These are phyloP conservation scores for Aphyosemion australe DNA, from an alignment of 2,113 vertebrate genomes.

Conservation along the genomic window DNA sequence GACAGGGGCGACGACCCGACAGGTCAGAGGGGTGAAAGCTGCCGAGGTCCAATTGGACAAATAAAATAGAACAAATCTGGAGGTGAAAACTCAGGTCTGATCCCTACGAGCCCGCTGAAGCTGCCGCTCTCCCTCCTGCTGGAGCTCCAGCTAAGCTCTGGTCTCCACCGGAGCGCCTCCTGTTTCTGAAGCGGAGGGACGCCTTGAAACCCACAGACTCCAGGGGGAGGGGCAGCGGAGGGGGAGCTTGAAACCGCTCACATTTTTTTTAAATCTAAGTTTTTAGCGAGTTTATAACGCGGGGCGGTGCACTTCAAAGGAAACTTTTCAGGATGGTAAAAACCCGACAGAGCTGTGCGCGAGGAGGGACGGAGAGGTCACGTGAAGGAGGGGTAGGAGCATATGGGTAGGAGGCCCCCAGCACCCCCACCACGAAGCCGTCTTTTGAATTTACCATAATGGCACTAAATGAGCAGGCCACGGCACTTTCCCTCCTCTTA, in stretches of 20 bases:
- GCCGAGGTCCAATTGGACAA: background rate
- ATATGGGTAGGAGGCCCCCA: background rate
- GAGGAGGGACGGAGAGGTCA: constrained; percentile 7
- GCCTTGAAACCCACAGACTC: constrained; percentile 73
- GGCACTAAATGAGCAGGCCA: constrained; percentile 18
- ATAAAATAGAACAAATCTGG: background rate
- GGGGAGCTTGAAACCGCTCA: constrained; percentile 77
- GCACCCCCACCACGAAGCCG: background rate
- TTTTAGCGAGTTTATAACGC: constrained; percentile 51
- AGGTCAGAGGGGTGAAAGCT: constrained; percentile 28
- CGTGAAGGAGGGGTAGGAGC: background rate
- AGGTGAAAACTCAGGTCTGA: too few species aligned
- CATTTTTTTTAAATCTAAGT: constrained; percentile 72
- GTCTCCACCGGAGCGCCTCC: background rate
- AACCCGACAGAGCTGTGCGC: background rate
- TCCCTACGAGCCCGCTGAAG: background rate
- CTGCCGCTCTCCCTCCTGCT: background rate
- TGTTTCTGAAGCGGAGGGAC: constrained; percentile 16
- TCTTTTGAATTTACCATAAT: constrained; percentile 26
- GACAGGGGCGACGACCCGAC: constrained; percentile 30
- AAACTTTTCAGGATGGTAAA: constrained; percentile 13
- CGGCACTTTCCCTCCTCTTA: constrained; percentile 43
- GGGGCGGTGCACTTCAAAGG: constrained; percentile 33
- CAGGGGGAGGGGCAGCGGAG: constrained; percentile 10
- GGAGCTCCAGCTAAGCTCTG: background rate